Evolutionary conservation across 2,797 vertebrate species (phyloP), one percentile per base, ranked within the genome.

Genomic region (Dicrostonyx torquatus): DNA sequence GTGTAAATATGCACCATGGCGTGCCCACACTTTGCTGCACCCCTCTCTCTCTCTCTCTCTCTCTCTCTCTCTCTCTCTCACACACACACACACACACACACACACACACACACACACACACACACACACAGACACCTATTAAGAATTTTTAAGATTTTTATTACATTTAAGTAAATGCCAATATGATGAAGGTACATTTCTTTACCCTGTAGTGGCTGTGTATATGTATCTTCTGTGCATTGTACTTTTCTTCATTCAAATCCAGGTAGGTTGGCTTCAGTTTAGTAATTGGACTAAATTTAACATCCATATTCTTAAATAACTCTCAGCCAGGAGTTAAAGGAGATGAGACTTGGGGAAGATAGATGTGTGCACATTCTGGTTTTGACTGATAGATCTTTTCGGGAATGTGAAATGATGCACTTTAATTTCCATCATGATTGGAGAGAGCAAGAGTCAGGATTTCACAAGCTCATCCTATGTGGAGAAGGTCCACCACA

Each of bases 171-270:
- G 40, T 18, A 70, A n/a, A 58, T 2, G 0, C 50, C 75, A 40
- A 3, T 75, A 29, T 48, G 24, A 82, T 50, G 26, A 58, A 87
- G 43, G 76, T n/a, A 5, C 29, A 24, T 37, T 66, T 79, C 88
- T 40, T 58, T 40, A 24, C 79, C 15, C 11, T 12, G 6, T 62
- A n/a, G 17, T 9, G 1, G 20, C 10, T 62, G 9, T 53, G 2
- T 77, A 1, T 79, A 5, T 72, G 2, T 55, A 22, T 31, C 14
- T 93, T 10, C 3, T 68, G 5, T 70, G 1, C 18, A 48, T 26
- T 22, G 22, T 22, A 62, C 29, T 94, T 76, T 26, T 34, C 89
- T 93, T 94, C 53, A 85, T 64, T 84, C 64, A 80, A 90, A 68
- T 2, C 31, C 48, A 24, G 20, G 12, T 15, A 83, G 17, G 86